These are phyloP conservation scores for Pteropus rufus DNA, from an alignment of 2,797 vertebrate genomes.

Conservation along the genomic window DNA sequence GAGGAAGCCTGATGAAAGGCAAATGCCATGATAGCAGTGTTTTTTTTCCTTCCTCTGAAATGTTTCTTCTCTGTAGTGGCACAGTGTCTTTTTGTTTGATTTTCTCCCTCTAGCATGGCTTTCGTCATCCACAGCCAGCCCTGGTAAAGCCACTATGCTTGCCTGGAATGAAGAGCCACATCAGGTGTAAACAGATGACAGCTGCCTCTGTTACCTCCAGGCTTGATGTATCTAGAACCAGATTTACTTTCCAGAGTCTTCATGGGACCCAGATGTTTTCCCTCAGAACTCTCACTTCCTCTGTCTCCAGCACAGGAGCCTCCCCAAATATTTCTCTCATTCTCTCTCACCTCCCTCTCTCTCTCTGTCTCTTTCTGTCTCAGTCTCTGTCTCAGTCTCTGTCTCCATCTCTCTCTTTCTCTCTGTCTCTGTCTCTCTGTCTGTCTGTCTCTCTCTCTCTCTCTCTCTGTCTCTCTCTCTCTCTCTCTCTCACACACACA, in stretches of 20 bases:
- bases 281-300: neutral
- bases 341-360: too few relatives aligned
- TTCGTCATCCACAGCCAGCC: neutral
- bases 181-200: neutral
- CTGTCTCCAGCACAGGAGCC: neutral
- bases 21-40: too few relatives aligned
- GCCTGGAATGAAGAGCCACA: neutral
- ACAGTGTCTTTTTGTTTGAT: too few relatives aligned
- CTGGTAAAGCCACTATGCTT: neutral
- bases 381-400: too few relatives aligned
- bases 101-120: neutral
- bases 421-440: too few relatives aligned
- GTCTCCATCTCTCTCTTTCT: too few relatives aligned
- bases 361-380: too few relatives aligned
- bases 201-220: neutral
- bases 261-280: neutral
- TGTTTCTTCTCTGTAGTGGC: neutral
- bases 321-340: neutral
- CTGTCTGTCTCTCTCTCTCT: too few relatives aligned
- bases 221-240: neutral
- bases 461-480: too few relatives aligned
- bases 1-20: neutral
- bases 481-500: too few relatives aligned
- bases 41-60: neutral
- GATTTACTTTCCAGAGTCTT: neutral